Percentiles rank a stretch among this genome's conserved stretches.
These are phyloP conservation scores for Sibirionetta formosa DNA, from an alignment of 2,797 vertebrate species.

Conservation along the genomic window DNA sequence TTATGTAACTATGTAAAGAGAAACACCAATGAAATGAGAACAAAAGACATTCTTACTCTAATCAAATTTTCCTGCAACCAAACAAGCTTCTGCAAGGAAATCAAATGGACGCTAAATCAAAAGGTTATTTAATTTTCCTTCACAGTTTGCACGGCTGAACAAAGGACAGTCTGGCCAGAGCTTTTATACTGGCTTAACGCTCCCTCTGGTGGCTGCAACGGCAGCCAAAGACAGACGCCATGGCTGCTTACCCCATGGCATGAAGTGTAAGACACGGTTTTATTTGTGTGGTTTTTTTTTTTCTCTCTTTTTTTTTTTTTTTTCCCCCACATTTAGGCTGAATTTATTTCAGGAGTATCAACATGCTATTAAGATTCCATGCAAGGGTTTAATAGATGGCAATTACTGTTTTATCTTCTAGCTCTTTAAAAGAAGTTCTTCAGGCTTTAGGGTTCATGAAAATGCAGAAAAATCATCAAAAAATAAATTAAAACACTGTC, in stretches of 20 bases:
- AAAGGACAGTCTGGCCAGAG: background rate
- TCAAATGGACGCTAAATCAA: background rate
- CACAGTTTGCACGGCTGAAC: background rate
- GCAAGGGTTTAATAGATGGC: background rate
- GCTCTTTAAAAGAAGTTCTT: background rate
- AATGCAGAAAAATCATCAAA: background rate
- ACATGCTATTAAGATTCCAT: background rate
- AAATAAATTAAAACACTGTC: background rate
- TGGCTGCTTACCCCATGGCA: rapidly evolving
- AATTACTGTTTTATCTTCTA: background rate
- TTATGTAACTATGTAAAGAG: background rate
- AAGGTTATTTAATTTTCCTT: background rate
- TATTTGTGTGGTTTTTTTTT: too few relatives aligned
- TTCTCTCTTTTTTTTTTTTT: too few relatives aligned
- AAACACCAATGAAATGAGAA: background rate
- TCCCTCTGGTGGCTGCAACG: conserved; percentile 67
- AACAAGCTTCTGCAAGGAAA: background rate
- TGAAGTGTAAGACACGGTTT: rapidly evolving
- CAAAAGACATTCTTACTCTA: background rate
- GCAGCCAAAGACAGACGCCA: background rate
- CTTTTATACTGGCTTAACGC: background rate
- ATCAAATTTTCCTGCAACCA: background rate
- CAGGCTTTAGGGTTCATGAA: background rate
- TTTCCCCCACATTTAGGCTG: rapidly evolving
- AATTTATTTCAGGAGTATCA: background rate